Conservation (phyloP, 2,888 invertebrate species). For the Tethea ocularis region DNA sequence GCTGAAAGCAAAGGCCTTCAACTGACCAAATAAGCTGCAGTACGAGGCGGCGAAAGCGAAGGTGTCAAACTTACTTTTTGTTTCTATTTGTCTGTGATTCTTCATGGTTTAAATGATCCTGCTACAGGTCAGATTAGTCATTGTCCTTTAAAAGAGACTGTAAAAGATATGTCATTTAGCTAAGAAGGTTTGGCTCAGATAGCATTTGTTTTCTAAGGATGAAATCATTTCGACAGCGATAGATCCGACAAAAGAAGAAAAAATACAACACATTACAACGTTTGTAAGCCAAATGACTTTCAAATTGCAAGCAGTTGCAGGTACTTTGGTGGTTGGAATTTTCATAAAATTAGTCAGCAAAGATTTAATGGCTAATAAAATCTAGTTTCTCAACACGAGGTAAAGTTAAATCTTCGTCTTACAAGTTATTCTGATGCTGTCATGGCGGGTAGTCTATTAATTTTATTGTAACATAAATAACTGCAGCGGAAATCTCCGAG, state of each 20-base stretch:
- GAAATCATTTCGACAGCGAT: too few species aligned
- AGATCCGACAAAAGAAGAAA: too few species aligned
- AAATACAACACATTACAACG: neutral
- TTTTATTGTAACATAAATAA: slow-evolving; percentile 41
- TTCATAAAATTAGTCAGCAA: neutral
- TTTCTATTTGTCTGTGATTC: neutral
- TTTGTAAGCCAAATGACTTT: neutral
- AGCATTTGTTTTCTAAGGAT: too few species aligned
- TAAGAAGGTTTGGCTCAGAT: too few species aligned
- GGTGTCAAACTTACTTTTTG: neutral
- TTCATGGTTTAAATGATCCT: neutral
- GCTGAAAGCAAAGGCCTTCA: neutral
- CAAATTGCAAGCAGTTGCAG: neutral
- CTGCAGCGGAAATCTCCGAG: slow-evolving; percentile 26
- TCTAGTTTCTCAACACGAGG: too few species aligned
- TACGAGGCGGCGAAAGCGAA: neutral
- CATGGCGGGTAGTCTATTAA: slow-evolving; percentile 22
- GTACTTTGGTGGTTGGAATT: neutral
- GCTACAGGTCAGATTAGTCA: too few species aligned
- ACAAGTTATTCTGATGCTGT: neutral
- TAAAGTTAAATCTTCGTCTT: neutral
- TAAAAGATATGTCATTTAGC: too few species aligned
- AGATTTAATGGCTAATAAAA: slow-evolving; percentile 1
- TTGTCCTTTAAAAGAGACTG: too few species aligned
- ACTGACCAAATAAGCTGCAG: neutral